phyloP scores from a whole-genome alignment of 2,113 vertebrate genomes.

The Prolemur simus region DNA sequence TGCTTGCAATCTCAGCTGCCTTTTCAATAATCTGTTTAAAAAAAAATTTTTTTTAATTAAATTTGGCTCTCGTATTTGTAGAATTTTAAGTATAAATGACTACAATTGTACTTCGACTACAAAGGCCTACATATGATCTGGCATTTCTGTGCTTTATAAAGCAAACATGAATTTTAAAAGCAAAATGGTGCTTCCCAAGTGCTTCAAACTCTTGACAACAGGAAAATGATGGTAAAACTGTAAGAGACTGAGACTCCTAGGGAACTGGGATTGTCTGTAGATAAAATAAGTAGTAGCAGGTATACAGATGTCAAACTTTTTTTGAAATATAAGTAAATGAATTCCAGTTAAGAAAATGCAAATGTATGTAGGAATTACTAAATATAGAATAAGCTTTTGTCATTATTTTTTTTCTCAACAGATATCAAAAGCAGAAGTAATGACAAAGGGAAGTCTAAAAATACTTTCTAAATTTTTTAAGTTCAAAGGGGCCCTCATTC shows the following conservation, averaged over 20 bases:
- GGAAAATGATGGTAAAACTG: background rate
- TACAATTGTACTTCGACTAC: background rate
- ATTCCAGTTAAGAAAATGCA: slow-evolving; percentile 31
- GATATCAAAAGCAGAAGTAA: background rate
- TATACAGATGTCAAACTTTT: background rate
- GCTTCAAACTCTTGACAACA: background rate
- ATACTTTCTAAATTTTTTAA: background rate
- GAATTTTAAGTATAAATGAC: slow-evolving; percentile 28
- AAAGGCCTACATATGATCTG: background rate
- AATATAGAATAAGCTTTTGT: background rate
- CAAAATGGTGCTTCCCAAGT: background rate
- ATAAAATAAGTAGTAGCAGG: background rate
- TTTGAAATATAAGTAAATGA: background rate
- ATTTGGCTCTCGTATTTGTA: background rate
- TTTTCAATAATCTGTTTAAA: slow-evolving; percentile 95
- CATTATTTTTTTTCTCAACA: background rate
- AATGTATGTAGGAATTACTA: slow-evolving; percentile 3
- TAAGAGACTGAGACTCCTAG: background rate
- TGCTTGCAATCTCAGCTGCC: slow-evolving; percentile 94
- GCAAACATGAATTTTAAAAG: slow-evolving; percentile 33
- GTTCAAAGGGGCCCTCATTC: background rate
- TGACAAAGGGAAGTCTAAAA: background rate
- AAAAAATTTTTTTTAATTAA: background rate
- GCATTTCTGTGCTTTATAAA: slow-evolving; percentile 1
- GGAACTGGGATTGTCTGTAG: background rate